Evolutionary conservation across 2,113 vertebrate species (phyloP).

Genomic region (Mormyrus iriodes): DNA sequence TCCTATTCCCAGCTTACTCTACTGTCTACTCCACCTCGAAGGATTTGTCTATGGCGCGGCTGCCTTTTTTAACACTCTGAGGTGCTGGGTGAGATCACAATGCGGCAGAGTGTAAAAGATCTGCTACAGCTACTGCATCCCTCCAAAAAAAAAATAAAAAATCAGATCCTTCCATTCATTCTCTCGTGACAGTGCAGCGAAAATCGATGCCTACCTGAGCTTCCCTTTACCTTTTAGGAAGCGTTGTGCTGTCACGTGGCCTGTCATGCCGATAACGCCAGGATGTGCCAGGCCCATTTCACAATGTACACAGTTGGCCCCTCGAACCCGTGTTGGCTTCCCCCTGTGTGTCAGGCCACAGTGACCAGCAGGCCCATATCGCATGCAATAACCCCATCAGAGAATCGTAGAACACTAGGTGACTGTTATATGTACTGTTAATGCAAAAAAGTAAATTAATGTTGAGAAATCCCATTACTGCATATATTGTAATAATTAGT

Average conservation of each 20-base stretch:
- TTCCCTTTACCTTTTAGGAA: not conserved
- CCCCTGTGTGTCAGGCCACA: not conserved
- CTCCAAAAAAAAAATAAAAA: not conserved
- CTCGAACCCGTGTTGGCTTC: not conserved
- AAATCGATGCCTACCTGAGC: not conserved
- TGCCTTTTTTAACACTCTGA: not conserved
- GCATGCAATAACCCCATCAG: not conserved
- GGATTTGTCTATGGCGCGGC: no score
- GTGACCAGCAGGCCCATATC: not conserved
- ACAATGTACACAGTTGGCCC: not conserved
- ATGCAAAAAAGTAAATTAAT: conserved; percentile 14
- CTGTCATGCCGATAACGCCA: not conserved
- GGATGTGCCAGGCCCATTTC: not conserved
- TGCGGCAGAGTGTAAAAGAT: not conserved
- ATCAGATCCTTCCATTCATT: not conserved
- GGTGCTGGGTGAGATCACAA: not conserved
- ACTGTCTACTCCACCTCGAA: not conserved
- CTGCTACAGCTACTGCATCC: not conserved
- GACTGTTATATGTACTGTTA: conserved; percentile 21
- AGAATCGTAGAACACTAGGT: not conserved
- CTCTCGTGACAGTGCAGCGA: not conserved
- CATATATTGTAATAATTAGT: conserved; percentile 4
- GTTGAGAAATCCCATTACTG: not conserved
- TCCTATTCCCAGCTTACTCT: not conserved
- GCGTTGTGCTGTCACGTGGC: not conserved